Conservation (phyloP, 2,797 vertebrate genomes). For the Sebastes taczanowskii region DNA sequence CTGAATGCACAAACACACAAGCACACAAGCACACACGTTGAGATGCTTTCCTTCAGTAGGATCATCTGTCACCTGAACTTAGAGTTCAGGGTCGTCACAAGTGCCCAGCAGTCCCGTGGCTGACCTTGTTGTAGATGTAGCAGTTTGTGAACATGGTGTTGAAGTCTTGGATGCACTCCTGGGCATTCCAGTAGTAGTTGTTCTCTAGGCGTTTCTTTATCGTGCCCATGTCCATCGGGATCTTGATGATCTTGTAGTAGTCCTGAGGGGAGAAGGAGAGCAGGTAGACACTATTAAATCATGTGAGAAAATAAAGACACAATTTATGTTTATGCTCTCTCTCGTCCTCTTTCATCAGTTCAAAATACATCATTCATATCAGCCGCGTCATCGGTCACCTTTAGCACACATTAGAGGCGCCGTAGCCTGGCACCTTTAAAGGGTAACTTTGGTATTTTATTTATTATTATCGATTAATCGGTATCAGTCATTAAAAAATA, state of each 20-base stretch:
- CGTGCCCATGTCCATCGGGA: conserved; percentile 95
- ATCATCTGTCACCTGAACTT: neutral
- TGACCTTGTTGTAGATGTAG: conserved; percentile 97
- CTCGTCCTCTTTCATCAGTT: too few species aligned
- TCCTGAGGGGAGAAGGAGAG: conserved; percentile 78
- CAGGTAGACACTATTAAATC: neutral
- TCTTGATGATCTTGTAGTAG: conserved; percentile 95
- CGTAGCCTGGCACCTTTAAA: too few species aligned
- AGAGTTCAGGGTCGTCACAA: neutral
- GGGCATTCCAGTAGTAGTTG: conserved; percentile 93
- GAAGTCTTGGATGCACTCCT: conserved; percentile 97
- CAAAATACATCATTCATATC: too few species aligned
- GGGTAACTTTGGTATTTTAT: too few species aligned
- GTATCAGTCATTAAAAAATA: too few species aligned
- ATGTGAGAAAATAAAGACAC: neutral
- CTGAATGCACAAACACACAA: conserved; percentile 71
- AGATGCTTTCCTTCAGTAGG: neutral
- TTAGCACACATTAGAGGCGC: too few species aligned
- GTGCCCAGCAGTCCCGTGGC: neutral
- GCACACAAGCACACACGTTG: neutral
- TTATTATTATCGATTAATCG: too few species aligned
- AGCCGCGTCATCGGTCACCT: too few species aligned
- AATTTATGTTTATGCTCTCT: too few species aligned
- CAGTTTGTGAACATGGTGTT: conserved; percentile 99
- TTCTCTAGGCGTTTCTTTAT: conserved; percentile 93